Conservation (phyloP, 2,113 vertebrate genomes). For the Chaetodon trifascialis region DNA sequence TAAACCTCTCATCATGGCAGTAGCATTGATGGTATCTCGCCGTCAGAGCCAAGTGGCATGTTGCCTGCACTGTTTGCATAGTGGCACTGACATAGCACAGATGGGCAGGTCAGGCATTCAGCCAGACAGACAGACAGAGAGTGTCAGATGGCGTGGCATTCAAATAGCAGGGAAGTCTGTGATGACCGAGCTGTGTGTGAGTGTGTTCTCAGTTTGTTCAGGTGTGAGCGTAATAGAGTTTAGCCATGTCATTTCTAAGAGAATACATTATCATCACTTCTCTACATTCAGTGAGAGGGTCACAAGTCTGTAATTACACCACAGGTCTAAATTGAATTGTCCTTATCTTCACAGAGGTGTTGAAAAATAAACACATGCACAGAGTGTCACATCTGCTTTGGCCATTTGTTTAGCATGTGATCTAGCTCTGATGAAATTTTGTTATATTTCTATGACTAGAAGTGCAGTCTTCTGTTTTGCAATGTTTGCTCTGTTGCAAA, state of each 20-base stretch:
- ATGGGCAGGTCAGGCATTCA: constrained; percentile 43
- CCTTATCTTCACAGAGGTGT: background rate
- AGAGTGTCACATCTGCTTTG: background rate
- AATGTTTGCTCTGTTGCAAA: background rate
- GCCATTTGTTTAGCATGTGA: background rate
- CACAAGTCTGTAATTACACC: background rate
- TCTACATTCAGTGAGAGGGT: background rate
- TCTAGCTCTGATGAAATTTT: background rate
- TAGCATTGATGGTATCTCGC: background rate
- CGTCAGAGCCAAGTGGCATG: constrained; percentile 4
- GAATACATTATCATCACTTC: too few relatives aligned
- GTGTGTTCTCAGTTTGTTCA: constrained; percentile 37
- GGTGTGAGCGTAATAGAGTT: constrained; percentile 6
- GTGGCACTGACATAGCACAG: constrained; percentile 49
- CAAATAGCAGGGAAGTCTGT: constrained; percentile 28
- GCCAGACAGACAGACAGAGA: constrained; percentile 23
- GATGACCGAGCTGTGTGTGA: background rate
- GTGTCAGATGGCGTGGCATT: constrained; percentile 43
- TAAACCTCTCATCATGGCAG: background rate
- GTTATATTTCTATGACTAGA: background rate
- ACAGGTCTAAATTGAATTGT: background rate
- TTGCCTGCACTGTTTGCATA: constrained; percentile 33
- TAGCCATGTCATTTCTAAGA: too few relatives aligned
- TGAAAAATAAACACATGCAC: background rate
- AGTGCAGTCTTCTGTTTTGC: background rate